These are phyloP conservation scores for Pelusios castaneus DNA, from an alignment of 2,113 vertebrate species.

Conservation along the genomic window DNA sequence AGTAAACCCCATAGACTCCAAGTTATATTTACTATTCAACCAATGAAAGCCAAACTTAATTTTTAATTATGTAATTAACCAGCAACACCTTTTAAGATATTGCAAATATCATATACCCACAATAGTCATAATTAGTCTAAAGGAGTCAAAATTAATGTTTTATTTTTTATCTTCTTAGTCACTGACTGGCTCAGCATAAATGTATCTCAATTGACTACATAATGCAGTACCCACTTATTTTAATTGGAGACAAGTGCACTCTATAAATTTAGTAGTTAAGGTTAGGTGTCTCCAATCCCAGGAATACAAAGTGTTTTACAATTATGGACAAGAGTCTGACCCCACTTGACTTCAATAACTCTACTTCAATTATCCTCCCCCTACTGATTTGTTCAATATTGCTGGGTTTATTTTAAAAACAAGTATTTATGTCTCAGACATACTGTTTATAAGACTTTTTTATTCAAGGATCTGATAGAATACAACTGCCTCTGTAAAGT, in stretches of 20 bases:
- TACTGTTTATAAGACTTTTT: background rate
- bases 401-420: background rate
- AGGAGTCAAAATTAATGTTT: background rate
- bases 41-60: conserved; percentile 52
- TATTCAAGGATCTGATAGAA: background rate
- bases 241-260: background rate
- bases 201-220: background rate
- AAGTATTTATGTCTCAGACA: background rate
- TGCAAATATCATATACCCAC: conserved; percentile 17
- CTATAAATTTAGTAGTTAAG: background rate
- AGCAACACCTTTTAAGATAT: conserved; percentile 40
- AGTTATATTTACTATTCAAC: conserved; percentile 37
- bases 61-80: conserved; percentile 60
- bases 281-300: background rate
- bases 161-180: conserved; percentile 43
- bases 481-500: background rate
- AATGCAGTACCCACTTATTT: background rate
- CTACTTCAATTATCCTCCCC: background rate
- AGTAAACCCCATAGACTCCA: conserved; percentile 39
- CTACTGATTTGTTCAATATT: background rate
- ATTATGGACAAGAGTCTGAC: background rate
- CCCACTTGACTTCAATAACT: background rate
- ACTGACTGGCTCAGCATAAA: background rate
- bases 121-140: conserved; percentile 12
- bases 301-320: background rate